phyloP scores from a whole-genome alignment of 53 echinoderm and acorn worm genomes.

The Hippasteria phrygiana region DNA sequence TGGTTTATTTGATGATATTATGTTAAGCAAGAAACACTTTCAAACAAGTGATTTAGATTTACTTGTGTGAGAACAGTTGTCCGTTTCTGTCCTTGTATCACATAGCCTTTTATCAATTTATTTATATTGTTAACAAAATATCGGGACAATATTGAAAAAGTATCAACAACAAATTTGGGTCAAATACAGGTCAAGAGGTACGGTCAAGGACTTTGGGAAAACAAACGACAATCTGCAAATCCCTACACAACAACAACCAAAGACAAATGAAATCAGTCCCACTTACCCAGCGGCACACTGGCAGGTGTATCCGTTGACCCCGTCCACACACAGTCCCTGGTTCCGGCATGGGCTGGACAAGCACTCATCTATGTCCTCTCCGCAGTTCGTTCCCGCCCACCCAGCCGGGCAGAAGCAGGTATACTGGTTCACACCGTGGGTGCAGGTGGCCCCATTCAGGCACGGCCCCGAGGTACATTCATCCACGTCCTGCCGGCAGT shows the following conservation, averaged over 20 bases:
- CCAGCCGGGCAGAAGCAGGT: constrained; percentile 78
- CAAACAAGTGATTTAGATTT: too few species aligned
- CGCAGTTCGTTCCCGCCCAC: constrained; percentile 87
- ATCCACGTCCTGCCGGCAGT: constrained; percentile 77
- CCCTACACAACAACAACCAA: not conserved
- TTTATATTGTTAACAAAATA: too few species aligned
- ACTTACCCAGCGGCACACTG: constrained; percentile 88
- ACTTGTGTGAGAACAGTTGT: too few species aligned
- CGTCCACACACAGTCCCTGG: constrained; percentile 81
- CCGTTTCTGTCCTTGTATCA: too few species aligned
- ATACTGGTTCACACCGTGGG: constrained; percentile 83
- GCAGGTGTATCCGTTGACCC: constrained; percentile 77
- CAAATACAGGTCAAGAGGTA: too few species aligned
- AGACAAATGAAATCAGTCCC: not conserved
- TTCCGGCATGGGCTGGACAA: constrained; percentile 85
- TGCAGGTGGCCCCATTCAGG: constrained; percentile 84
- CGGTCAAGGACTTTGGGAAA: not conserved
- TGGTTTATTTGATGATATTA: too few species aligned
- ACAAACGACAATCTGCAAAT: too few species aligned
- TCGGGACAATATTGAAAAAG: too few species aligned
- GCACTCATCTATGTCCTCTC: constrained; percentile 83
- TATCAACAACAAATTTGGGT: too few species aligned
- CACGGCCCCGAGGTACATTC: constrained; percentile 84
- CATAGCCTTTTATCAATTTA: too few species aligned
- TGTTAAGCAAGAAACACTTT: too few species aligned